Evolutionary conservation across 2,888 invertebrate species (phyloP), one percentile per base, ranked within the genome.

Genomic region (Diaprepes abbreviatus): DNA sequence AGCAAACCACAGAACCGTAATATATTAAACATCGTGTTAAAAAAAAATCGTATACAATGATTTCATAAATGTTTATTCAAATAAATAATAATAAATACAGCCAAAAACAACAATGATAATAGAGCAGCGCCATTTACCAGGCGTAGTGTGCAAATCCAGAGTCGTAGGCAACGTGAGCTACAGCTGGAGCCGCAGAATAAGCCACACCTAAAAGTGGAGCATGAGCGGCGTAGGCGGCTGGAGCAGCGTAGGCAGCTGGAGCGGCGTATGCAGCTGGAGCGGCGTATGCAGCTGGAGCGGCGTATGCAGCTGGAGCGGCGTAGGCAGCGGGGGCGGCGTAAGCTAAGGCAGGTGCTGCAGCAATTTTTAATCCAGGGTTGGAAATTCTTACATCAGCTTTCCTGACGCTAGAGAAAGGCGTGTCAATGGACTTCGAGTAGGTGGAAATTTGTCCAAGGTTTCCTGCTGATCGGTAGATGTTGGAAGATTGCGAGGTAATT

Each of bases 391-490:
- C 88, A 78, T 91, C 91, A 19, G 90, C 85, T 79, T 91, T 91
- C 78, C 90, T 89, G 45, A 90, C 90, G 79, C 90, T 91, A 55
- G 91, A 91, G 86, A 88, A 92, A 6, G 92, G 91, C 1, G 92
- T 92, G 81, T 90, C 90, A 76, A 92, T 88, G 71, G 90, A 88
- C 81, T 91, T 92, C 14, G 89, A 86, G 83, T 89, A 90, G 52
- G 91, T 90, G 12, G 92, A 90, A 66, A 90, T 86, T 86, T 89
- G 89, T 72, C 91, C 91, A 73, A 92, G 85, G 81, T 92, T 92
- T 74, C 90, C 92, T 69, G 87, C 89, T 50, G 88, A 87, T 72
- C 90, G 85, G 74, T 89, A 81, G 75, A 88, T 89, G 82, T 90
- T 90, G 69, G 88, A 86, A 36, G 88, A 87, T 78, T 89, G 88